phyloP scores from a whole-genome alignment of 2,888 invertebrate genomes.

The Hanleya hanleyi region DNA sequence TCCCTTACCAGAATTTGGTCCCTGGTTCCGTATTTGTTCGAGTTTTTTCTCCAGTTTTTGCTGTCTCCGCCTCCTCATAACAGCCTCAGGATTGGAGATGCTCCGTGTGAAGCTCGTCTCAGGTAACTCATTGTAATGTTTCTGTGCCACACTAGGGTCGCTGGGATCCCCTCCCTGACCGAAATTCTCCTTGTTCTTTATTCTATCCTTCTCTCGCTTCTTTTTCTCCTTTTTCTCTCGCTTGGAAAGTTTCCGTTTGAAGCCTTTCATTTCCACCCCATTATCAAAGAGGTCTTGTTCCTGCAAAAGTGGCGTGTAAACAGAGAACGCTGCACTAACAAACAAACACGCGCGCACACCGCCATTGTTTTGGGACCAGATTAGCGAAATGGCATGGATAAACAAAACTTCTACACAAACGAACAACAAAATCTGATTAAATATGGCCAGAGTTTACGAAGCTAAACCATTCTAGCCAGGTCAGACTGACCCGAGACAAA shows the following conservation, averaged over 20 bases:
- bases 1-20: conserved; percentile 83
- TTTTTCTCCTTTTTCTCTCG: conserved; percentile 98
- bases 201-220: conserved; percentile 78
- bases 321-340: too few relatives aligned
- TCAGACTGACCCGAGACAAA: too few relatives aligned
- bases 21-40: conserved; percentile 95
- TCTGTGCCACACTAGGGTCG: conserved; percentile 62
- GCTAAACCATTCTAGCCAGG: too few relatives aligned
- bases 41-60: conserved; percentile 97
- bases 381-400: too few relatives aligned
- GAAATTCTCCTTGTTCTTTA: conserved; percentile 53
- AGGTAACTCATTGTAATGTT: conserved; percentile 84
- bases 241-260: conserved; percentile 92
- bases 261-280: conserved; percentile 27
- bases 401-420: too few relatives aligned
- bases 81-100: conserved; percentile 99
- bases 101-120: conserved; percentile 98
- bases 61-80: conserved; percentile 96
- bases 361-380: too few relatives aligned
- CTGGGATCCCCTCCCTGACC: conserved; percentile 24
- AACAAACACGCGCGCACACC: too few relatives aligned
- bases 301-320: too few relatives aligned
- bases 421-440: too few relatives aligned
- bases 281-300: conserved; percentile 4
- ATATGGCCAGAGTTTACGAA: too few relatives aligned